Conservation (phyloP, 2,113 vertebrate genomes). For the Gambusia holbrooki region DNA sequence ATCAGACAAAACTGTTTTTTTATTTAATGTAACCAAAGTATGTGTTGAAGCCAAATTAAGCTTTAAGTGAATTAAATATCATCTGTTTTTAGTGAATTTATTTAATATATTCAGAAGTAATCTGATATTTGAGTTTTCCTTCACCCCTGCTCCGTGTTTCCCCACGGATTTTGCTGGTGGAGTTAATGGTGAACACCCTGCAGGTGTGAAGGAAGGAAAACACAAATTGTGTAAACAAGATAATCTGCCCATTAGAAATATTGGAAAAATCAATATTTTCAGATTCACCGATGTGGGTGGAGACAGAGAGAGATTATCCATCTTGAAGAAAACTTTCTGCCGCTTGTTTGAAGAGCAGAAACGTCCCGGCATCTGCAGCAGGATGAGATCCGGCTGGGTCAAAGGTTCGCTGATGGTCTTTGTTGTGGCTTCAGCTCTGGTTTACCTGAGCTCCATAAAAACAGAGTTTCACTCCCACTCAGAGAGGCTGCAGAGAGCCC, state of each 20-base stretch:
- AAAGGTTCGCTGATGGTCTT: constrained; percentile 22
- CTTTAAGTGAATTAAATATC: not conserved
- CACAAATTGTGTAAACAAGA: not conserved
- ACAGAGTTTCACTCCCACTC: constrained; percentile 39
- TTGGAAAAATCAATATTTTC: not conserved
- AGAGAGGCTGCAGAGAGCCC: constrained; percentile 38
- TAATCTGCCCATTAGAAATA: not conserved
- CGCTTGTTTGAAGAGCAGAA: not conserved
- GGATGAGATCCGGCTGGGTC: constrained; percentile 49
- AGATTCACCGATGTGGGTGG: not conserved
- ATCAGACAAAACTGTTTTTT: not conserved
- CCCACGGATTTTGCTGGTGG: not conserved
- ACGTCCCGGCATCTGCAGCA: not conserved
- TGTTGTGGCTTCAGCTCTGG: not conserved
- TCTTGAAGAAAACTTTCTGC: not conserved
- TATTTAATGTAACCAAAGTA: not conserved
- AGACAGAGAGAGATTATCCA: constrained; percentile 1
- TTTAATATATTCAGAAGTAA: not conserved
- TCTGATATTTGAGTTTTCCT: no score
- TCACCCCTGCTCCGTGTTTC: constrained; percentile 5
- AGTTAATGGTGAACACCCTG: constrained; percentile 26
- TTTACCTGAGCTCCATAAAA: constrained; percentile 61
- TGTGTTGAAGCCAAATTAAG: not conserved
- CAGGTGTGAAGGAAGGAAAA: constrained; percentile 1
- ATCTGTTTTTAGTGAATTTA: not conserved